Base-by-base conservation (phyloP, 1,140 invertebrate genomes). In the Rhynchophorus ferrugineus region DNA sequence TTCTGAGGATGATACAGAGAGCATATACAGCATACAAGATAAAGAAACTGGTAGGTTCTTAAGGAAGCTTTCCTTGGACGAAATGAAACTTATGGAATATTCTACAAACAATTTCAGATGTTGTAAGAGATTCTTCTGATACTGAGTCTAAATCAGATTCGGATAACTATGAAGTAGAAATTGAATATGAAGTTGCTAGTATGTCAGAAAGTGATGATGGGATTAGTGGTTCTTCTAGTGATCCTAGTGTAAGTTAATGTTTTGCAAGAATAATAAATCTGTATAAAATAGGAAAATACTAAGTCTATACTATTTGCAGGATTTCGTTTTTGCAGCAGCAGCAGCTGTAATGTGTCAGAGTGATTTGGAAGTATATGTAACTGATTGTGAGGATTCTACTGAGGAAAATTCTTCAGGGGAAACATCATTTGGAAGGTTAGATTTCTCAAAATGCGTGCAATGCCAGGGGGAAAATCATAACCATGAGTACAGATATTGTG, bases 401-500 rank as follows among this genome's bases (percentile, higher is more conserved):
- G 71, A 71, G 44, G 76, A 69, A 22, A 56, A 72, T 18, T 71
- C 61, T 16, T 61, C 68, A 3, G 64, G 66, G 14, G 64, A 67
- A 21, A 73, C 72, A 41, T 77, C 78, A 59, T 67, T 79, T 9
- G 71, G 72, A 34, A 68, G 68, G 35, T 70, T 71, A 49, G 79
- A 79, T 62, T 83, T 79, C 65, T 77, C 76, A 73, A 73, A 73
- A 19, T 84, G 82, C 66, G 71, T 78, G 0, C 74, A 76, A 52
- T 84, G 82, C 64, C 73, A 73, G 16, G 73, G 72, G 8, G 60
- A 65, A 35, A 81, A 82, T 63, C 78, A 78, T 61, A 81, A 80
- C 71, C 78, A 78, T 17, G 62, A 75, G 22, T 82, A 77, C 64
- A 71, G 77, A 34, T 83, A 78, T 68, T 84, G 82, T 67, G 75